Conservation (phyloP, 2,888 invertebrate species). For the Steinernema carpocapsae region DNA sequence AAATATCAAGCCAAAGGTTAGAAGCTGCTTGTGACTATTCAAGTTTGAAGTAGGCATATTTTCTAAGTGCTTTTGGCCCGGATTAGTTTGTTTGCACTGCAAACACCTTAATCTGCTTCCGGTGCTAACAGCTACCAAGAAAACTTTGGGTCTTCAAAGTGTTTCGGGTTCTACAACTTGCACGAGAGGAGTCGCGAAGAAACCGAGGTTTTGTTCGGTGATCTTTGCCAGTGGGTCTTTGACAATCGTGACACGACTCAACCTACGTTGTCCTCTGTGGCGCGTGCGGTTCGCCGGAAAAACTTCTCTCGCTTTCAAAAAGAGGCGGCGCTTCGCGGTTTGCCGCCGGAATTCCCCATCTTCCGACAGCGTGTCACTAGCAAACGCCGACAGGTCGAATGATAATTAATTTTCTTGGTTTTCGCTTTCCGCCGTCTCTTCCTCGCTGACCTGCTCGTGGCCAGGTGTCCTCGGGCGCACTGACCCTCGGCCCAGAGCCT, state of each 20-base stretch:
- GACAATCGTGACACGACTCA: too few species aligned
- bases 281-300: not conserved
- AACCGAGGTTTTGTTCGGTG: too few species aligned
- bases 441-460: not conserved
- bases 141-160: too few species aligned
- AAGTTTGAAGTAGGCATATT: too few species aligned
- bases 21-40: too few species aligned
- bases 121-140: too few species aligned
- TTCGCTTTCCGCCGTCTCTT: slow-evolving; percentile 16
- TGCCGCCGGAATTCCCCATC: not conserved
- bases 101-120: too few species aligned
- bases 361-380: slow-evolving; percentile 25
- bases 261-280: not conserved
- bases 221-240: not conserved
- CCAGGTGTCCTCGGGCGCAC: not conserved
- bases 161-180: too few species aligned
- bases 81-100: too few species aligned
- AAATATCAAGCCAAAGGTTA: too few species aligned
- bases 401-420: slow-evolving; percentile 15
- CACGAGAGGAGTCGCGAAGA: too few species aligned
- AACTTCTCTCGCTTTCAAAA: slow-evolving; percentile 8
- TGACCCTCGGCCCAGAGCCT: not conserved
- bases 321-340: slow-evolving; percentile 6
- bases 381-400: slow-evolving; percentile 26
- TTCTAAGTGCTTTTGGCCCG: too few species aligned